Base-by-base conservation (phyloP, 2,113 vertebrate genomes). In the Puffinus mauretanicus region DNA sequence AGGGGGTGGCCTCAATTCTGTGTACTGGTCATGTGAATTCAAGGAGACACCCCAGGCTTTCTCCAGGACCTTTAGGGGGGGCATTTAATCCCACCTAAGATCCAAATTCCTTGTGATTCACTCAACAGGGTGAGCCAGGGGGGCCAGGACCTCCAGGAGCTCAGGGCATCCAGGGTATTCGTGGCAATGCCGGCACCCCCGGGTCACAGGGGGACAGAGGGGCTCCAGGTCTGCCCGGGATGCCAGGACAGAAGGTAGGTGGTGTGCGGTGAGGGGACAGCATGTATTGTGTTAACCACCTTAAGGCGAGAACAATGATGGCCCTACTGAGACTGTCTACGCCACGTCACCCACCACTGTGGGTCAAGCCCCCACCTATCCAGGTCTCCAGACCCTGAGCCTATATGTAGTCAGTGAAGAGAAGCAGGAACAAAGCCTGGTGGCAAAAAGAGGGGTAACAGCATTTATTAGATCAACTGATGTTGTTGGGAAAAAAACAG, bases 91-190 rank as follows among this genome's bases (percentile, higher is more conserved):
- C 38, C 82, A 34, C 11, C 25, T 60, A 36, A 52, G 3, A 51
- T n/a, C 70, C 62, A 44, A 38, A 80, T 34, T 80, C 57, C 19
- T 40, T 44, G 20, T 70, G 60, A 26, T 89, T 73, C 51, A 10
- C 60, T 89, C 71, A 5, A 95, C 85, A 99, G 99, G 99, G 99
- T 9, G 98, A 99, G 67, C 98, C 99, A 12, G 99, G 99, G 10
- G 97, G 96, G 16, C 93, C 97, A 3, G 99, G 99, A 54, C 98
- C 98, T 76, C 95, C 98, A 17, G 99, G 99, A 86, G 98, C 98
- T 81, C 99, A 99, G 83, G 99, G 99, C 16, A 98, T 98, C 86
- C 99, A 99, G 92, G 99, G 99, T 34, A 99, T 99, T 42, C 97
- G 47, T 2, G 99, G 99, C 49, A 98, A 98, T 8, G 27, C 97